Evolutionary conservation across 92 coral and sea anemone species (phyloP).

Genomic region (Bergia puertoricense): DNA sequence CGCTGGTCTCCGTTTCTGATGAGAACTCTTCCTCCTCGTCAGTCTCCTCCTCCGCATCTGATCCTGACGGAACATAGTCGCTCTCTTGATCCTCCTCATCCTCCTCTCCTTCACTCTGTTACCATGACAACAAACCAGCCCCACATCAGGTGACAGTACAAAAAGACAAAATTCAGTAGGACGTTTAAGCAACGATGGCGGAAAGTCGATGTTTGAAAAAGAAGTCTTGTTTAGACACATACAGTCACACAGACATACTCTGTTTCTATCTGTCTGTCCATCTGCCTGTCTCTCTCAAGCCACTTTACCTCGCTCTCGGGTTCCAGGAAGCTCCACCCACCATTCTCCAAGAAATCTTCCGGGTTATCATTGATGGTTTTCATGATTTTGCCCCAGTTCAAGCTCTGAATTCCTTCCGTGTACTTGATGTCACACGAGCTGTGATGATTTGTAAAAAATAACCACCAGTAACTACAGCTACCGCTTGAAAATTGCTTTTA

Average conservation of each 20-base stretch:
- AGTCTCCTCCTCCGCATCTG: slow-evolving; percentile 69
- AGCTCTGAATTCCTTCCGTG: slow-evolving; percentile 98
- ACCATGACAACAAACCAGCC: slow-evolving; percentile 17
- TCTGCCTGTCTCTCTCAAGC: background rate
- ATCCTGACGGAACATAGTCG: slow-evolving; percentile 88
- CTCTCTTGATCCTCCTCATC: slow-evolving; percentile 84
- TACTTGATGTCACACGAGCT: slow-evolving; percentile 98
- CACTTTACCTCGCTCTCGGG: slow-evolving; percentile 89
- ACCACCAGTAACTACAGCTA: too few relatives aligned
- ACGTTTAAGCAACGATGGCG: background rate
- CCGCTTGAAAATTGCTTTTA: too few relatives aligned
- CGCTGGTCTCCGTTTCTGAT: slow-evolving; percentile 93
- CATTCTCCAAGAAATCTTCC: slow-evolving; percentile 96
- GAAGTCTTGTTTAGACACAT: too few relatives aligned
- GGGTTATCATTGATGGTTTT: slow-evolving; percentile 97
- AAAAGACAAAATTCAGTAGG: background rate
- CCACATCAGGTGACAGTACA: background rate
- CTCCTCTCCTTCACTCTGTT: slow-evolving; percentile 65
- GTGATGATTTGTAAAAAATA: background rate
- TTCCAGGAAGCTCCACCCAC: slow-evolving; percentile 99
- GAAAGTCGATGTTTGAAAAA: too few relatives aligned
- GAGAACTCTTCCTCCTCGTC: slow-evolving; percentile 84
- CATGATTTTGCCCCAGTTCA: slow-evolving; percentile 99
- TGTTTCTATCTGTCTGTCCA: too few relatives aligned
- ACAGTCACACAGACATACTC: too few relatives aligned